phyloP scores from a whole-genome alignment of 2,113 vertebrate species.

The Strix aluco region DNA sequence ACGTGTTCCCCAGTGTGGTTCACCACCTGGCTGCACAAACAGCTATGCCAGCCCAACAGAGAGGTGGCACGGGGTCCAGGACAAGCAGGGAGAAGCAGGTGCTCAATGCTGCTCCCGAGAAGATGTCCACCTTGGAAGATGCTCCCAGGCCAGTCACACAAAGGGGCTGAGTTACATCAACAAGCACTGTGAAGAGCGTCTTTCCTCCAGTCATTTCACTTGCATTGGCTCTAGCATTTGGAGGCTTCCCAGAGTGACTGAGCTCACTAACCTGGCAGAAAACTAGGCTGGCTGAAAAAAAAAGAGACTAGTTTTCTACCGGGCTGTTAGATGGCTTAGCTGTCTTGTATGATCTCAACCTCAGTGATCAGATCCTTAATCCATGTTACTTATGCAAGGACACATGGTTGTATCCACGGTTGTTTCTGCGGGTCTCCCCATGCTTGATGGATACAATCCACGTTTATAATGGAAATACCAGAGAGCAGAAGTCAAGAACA shows the following conservation, averaged over 20 bases:
- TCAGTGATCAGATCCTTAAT: background rate
- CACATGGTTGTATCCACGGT: rapidly evolving
- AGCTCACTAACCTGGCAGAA: background rate
- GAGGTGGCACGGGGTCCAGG: background rate
- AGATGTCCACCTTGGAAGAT: background rate
- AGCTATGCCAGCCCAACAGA: background rate
- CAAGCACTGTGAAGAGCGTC: background rate
- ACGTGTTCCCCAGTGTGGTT: rapidly evolving
- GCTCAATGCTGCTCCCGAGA: background rate
- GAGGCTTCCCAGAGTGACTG: background rate
- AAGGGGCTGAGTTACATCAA: background rate
- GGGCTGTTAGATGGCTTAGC: background rate
- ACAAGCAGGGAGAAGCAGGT: background rate
- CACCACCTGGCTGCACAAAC: background rate
- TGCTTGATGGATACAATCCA: background rate
- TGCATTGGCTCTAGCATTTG: background rate
- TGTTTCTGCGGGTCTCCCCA: rapidly evolving
- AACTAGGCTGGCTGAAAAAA: background rate
- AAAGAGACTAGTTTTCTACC: background rate
- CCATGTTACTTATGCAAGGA: background rate
- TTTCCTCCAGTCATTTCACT: background rate
- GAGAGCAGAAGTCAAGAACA: background rate
- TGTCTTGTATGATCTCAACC: background rate
- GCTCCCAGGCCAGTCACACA: background rate
- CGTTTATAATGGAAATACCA: conserved; percentile 1